These are phyloP conservation scores for Xylophagus ater DNA, from an alignment of 2,888 invertebrate genomes.

Conservation along the genomic window DNA sequence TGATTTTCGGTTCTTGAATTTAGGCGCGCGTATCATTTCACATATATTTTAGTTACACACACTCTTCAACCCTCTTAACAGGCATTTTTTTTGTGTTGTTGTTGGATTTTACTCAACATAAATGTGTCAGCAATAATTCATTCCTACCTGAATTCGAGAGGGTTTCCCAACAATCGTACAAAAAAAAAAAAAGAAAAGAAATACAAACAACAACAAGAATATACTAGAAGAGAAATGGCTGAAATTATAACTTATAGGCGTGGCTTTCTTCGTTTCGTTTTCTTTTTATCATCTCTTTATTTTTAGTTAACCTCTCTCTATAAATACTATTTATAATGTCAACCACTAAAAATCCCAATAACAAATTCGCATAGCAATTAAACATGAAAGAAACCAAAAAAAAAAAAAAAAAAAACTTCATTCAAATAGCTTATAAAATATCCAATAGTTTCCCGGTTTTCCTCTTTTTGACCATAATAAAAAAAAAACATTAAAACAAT, in stretches of 20 bases:
- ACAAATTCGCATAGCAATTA: background rate
- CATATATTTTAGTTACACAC: no score
- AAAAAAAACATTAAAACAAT: no score
- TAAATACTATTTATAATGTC: background rate
- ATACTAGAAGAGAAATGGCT: no score
- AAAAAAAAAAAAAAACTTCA: no score
- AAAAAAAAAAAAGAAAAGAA: no score
- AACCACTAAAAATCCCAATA: background rate
- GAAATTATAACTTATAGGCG: no score
- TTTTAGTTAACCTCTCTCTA: background rate
- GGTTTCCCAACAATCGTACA: no score
- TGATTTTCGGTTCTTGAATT: constrained; percentile 12
- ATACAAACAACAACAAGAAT: no score
- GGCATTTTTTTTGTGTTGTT: constrained; percentile 9
- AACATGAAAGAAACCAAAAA: background rate
- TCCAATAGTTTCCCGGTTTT: no score
- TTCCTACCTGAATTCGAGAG: constrained; percentile 12
- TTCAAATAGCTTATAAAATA: no score
- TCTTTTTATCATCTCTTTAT: background rate
- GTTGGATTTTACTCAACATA: constrained; percentile 7
- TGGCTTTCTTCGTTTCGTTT: background rate
- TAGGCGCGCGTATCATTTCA: constrained; percentile 7
- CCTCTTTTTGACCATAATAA: no score
- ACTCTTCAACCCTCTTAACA: constrained; percentile 7
- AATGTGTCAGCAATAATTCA: constrained; percentile 15